These are phyloP conservation scores for Clarias pachynema DNA, from an alignment of 2,797 vertebrate species.

Conservation along the genomic window DNA sequence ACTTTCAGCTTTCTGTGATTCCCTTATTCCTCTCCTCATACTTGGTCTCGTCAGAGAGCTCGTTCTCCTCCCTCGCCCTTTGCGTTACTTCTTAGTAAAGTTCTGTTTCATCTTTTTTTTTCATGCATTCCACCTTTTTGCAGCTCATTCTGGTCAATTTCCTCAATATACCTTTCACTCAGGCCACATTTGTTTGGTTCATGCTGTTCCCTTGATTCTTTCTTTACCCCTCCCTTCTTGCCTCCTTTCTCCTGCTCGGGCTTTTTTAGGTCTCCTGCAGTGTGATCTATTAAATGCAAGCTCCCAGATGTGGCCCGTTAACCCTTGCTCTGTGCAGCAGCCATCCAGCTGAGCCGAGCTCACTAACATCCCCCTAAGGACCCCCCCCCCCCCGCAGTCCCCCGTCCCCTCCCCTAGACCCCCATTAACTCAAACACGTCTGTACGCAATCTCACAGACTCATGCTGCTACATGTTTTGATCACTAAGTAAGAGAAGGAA, in stretches of 20 bases:
- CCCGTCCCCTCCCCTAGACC: no score
- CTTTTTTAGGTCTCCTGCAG: slow-evolving; percentile 6
- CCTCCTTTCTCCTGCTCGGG: slow-evolving; percentile 12
- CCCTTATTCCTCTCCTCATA: slow-evolving; percentile 23
- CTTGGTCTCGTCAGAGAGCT: not conserved
- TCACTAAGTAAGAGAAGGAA: not conserved
- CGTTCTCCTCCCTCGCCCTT: not conserved
- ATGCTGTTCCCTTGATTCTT: slow-evolving; percentile 1
- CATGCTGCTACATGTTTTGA: slow-evolving; percentile 28
- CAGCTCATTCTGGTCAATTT: not conserved
- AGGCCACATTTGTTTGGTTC: slow-evolving; percentile 23
- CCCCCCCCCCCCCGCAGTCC: no score
- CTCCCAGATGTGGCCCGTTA: slow-evolving; percentile 55
- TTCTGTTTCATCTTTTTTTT: slow-evolving; percentile 19
- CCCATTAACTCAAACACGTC: slow-evolving; percentile 33
- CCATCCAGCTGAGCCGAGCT: slow-evolving; percentile 31
- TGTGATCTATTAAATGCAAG: slow-evolving; percentile 45
- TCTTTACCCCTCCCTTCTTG: not conserved
- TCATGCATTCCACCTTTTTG: not conserved
- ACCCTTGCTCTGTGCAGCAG: slow-evolving; percentile 40
- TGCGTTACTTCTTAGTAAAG: not conserved
- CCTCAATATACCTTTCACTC: slow-evolving; percentile 33
- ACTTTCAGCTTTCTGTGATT: slow-evolving; percentile 16
- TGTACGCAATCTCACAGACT: slow-evolving; percentile 15
- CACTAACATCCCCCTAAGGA: not conserved